Evolutionary conservation across 1,140 invertebrate species (phyloP), one percentile per base, ranked within the genome.

Genomic region (Euschistus heros): DNA sequence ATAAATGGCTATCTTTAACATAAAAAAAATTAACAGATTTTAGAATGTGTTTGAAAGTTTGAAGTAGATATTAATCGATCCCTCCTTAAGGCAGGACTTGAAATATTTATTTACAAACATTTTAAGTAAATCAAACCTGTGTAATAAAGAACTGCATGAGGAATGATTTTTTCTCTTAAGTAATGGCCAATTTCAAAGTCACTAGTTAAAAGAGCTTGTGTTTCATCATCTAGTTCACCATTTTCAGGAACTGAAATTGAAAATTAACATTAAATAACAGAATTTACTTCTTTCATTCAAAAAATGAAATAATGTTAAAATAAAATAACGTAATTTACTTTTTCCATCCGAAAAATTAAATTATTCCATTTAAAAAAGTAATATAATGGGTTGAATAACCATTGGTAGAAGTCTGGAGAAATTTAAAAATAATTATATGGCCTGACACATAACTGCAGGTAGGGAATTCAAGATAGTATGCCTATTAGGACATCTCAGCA

Each of bases 121-220:
- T 42, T 55, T 44, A 50, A 50, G 14, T n/a, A 50, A 50, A 6
- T 63, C 27, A 74, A 74, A 81, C 87, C 95, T 70, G 95, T 98
- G 74, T 86, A 98, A 72, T 94, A 96, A 27, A 98, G 81, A 60
- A 97, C 89, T 70, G 94, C 94, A 75, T 88, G 84, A 27, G 93
- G 94, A 71, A 98, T 86, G 70, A 98, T 87, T 68, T 91, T 82
- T 74, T 97, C 93, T 71, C 92, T 85, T 72, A 97, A 90, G 75
- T 97, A 96, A 79, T 97, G 93, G n/a, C 95, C 95, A 76, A 98
- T 93, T 81, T 98, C 94, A 78, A 95, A 98, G 80, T 98, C 94
- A 68, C 86, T 87, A 5, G 88, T 90, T 68, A 97, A 76, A 62
- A 95, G 76, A 70, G 86, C 82, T 74, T 86, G 80, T 20, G 82